Conservation (phyloP, 2,888 invertebrate genomes). For the Drosophila peninsularis region DNA sequence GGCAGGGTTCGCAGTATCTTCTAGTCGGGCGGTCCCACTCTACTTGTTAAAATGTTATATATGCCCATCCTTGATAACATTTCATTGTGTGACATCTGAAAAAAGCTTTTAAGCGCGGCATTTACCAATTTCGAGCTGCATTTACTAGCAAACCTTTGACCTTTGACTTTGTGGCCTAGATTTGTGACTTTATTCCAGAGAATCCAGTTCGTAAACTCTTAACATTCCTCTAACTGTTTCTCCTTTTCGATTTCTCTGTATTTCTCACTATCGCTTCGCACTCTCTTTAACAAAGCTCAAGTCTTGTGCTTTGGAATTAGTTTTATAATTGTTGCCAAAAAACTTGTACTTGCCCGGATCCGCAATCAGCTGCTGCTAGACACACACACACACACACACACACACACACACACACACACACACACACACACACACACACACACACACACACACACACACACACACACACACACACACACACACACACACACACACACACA, state of each 20-base stretch:
- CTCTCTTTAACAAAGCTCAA: not conserved
- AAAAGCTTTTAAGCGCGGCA: conserved; percentile 5
- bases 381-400: conserved; percentile 1
- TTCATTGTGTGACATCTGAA: conserved; percentile 1
- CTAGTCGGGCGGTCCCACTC: not conserved
- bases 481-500: conserved; percentile 1
- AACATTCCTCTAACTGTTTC: not conserved
- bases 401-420: not conserved
- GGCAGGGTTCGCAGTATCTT: not conserved
- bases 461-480: not conserved
- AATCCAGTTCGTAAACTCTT: not conserved
- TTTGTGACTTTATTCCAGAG: not conserved
- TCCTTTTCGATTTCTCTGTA: not conserved
- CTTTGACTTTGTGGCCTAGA: not conserved
- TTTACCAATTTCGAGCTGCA: not conserved
- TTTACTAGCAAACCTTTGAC: not conserved
- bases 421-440: conserved; percentile 14
- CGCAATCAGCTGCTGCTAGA: conserved; percentile 16
- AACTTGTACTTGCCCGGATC: conserved; percentile 5
- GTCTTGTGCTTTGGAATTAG: not conserved
- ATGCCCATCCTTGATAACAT: not conserved
- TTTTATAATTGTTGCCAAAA: conserved; percentile 3
- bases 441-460: conserved; percentile 10
- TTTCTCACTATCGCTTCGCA: not conserved
- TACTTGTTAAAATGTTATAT: not conserved